Percentiles rank a stretch among this genome's conserved stretches.
phyloP scores from a whole-genome alignment of 2,113 vertebrate species.

The Atrichornis clamosus region DNA sequence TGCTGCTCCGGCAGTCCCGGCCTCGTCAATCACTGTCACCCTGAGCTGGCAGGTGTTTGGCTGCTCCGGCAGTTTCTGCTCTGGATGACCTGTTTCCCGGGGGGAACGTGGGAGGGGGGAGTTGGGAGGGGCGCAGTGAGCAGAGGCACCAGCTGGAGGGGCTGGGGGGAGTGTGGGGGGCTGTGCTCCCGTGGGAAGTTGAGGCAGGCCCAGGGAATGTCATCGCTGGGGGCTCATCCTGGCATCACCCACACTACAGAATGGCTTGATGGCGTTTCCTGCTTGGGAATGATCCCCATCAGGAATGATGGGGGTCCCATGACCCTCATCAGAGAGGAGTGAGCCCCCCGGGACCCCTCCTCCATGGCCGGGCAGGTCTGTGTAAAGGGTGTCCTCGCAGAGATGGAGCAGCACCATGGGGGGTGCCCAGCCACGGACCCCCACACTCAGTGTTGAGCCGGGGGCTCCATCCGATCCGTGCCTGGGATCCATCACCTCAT shows the following conservation, averaged over 20 bases:
- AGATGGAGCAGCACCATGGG: background rate
- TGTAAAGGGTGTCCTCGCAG: rapidly evolving
- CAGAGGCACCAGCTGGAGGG: background rate
- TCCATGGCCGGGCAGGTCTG: rapidly evolving
- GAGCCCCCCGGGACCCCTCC: background rate
- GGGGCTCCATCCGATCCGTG: background rate
- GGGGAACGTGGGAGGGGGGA: background rate
- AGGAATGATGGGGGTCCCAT: background rate
- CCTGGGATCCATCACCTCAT: background rate
- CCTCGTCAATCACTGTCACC: conserved; percentile 85
- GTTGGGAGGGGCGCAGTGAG: rapidly evolving
- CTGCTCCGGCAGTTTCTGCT: background rate
- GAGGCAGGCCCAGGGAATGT: background rate
- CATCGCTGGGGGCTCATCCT: background rate
- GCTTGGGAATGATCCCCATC: background rate
- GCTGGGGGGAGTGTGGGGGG: background rate
- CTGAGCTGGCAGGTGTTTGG: conserved; percentile 22
- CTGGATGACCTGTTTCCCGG: background rate
- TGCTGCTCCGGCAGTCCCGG: background rate
- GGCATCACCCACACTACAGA: background rate
- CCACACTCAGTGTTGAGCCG: background rate
- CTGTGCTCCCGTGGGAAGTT: background rate
- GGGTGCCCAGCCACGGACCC: rapidly evolving
- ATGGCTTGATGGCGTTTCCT: rapidly evolving
- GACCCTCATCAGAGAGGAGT: background rate